Evolutionary conservation across 2,888 invertebrate genomes (phyloP).

Genomic region (Lasioglossum villosulum): DNA sequence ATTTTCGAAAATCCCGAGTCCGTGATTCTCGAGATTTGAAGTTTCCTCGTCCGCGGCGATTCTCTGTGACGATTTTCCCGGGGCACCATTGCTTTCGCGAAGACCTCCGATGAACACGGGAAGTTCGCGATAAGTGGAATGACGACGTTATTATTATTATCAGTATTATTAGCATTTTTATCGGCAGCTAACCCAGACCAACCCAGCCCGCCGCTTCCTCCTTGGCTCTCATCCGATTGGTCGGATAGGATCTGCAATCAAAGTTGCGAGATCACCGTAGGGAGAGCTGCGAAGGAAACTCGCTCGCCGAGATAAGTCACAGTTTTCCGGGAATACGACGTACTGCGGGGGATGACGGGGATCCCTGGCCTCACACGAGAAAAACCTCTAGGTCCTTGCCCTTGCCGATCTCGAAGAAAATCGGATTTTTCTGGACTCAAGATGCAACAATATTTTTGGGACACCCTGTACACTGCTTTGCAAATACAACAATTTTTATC

Average conservation of each 20-base stretch:
- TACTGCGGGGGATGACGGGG: neutral
- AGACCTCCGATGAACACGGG: neutral
- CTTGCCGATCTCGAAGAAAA: neutral
- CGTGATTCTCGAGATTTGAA: neutral
- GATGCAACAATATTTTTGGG: neutral
- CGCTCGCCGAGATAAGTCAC: conserved; percentile 12
- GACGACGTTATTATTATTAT: neutral
- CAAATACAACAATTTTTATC: no score
- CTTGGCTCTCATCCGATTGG: neutral
- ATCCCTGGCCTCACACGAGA: neutral
- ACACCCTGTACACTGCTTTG: no score
- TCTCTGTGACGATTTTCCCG: neutral
- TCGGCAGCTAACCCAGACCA: neutral
- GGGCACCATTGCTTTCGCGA: neutral
- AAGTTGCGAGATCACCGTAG: conserved; percentile 3
- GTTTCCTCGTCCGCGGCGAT: neutral
- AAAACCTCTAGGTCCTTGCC: neutral
- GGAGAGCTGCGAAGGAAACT: neutral
- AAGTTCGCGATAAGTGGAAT: conserved; percentile 2
- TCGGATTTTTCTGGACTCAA: neutral
- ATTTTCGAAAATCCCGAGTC: neutral
- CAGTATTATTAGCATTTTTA: conserved; percentile 14
- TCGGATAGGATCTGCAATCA: conserved; percentile 13
- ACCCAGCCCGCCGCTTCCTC: neutral
- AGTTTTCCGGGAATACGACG: neutral